Percentiles rank a stretch among this genome's conserved stretches.
Evolutionary conservation across 2,797 vertebrate species (phyloP).

Genomic region (Lepilemur ruficaudatus): DNA sequence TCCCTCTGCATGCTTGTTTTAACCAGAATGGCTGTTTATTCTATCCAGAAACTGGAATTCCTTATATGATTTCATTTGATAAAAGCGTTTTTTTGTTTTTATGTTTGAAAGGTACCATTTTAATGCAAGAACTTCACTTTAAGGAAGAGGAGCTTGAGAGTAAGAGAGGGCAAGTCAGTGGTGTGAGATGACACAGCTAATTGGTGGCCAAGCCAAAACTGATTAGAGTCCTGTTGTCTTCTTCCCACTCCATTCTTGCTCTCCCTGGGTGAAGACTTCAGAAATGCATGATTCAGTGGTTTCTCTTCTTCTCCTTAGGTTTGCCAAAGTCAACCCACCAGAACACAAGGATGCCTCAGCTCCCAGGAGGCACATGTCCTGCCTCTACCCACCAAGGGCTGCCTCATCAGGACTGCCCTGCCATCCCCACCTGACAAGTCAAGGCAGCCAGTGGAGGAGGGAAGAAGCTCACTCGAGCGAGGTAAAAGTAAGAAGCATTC

Average conservation of each 20-base stretch:
- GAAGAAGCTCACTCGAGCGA: conserved; percentile 54
- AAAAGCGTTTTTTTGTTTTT: not conserved
- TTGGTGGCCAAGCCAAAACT: not conserved
- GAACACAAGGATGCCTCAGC: not conserved
- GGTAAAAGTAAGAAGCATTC: conserved; percentile 63
- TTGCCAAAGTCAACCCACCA: not conserved
- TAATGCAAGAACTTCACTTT: not conserved
- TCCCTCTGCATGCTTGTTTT: not conserved
- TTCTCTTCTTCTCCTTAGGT: not conserved
- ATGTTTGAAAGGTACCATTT: not conserved
- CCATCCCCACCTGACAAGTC: conserved; percentile 67
- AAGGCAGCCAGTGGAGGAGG: conserved; percentile 37
- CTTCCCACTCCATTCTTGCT: not conserved
- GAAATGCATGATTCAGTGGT: not conserved
- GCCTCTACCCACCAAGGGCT: not conserved
- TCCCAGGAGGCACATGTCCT: not conserved
- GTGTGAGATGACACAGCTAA: not conserved
- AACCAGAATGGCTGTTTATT: not conserved
- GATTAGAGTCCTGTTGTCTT: not conserved
- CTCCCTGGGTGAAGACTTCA: not conserved
- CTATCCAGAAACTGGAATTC: not conserved
- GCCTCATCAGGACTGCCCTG: not conserved
- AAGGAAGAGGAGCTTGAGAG: not conserved
- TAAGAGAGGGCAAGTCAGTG: not conserved
- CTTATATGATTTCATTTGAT: not conserved